Conservation (phyloP, 2,888 invertebrate species). For the Phorcus lineatus region DNA sequence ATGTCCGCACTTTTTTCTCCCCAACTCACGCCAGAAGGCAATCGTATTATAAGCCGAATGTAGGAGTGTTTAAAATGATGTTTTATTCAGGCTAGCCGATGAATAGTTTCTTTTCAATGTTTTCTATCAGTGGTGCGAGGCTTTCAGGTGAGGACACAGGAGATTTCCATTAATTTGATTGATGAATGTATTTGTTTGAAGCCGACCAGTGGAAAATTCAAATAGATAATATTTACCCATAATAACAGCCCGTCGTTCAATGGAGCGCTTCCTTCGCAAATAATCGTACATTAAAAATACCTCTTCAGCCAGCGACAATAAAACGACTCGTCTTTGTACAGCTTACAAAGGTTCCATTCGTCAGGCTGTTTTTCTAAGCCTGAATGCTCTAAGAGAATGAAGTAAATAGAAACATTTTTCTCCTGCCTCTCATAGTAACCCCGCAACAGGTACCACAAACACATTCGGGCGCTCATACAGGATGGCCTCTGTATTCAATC, state of each 20-base stretch:
- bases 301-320: not conserved
- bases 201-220: slow-evolving; percentile 38
- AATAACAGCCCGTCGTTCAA: slow-evolving; percentile 26
- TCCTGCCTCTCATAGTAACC: not conserved
- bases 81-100: not conserved
- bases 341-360: not conserved
- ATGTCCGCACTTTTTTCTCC: not conserved
- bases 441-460: not conserved
- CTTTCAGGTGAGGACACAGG: slow-evolving; percentile 32
- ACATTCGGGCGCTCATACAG: not conserved
- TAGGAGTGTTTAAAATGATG: not conserved
- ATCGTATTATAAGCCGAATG: not conserved
- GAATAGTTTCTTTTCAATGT: not conserved
- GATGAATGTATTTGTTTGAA: slow-evolving; percentile 40
- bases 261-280: not conserved
- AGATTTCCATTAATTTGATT: slow-evolving; percentile 33
- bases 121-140: not conserved
- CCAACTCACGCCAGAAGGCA: not conserved
- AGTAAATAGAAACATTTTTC: slow-evolving; percentile 19
- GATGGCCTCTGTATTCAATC: not conserved
- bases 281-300: not conserved
- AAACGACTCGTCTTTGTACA: not conserved
- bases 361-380: slow-evolving; percentile 7
- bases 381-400: slow-evolving; percentile 23
- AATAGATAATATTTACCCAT: slow-evolving; percentile 35